These are phyloP conservation scores for Buceros bicornis DNA, from an alignment of 2,797 vertebrate species.

Conservation along the genomic window DNA sequence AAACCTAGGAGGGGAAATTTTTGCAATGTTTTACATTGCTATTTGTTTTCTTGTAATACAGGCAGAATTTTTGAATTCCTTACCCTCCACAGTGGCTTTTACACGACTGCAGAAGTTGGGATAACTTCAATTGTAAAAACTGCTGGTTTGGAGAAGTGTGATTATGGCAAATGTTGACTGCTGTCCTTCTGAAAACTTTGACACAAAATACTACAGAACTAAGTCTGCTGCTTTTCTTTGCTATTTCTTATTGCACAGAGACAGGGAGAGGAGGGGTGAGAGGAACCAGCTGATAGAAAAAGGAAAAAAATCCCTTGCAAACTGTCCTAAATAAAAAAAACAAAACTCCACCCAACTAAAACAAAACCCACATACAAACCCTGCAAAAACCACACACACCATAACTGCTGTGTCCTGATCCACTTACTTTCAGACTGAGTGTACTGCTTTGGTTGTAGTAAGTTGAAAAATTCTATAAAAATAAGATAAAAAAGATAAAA, in stretches of 20 bases:
- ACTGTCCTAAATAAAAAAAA: neutral
- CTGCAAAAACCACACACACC: fast-evolving
- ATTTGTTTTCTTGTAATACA: neutral
- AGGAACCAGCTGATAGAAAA: neutral
- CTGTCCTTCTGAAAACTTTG: neutral
- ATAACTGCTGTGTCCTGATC: neutral
- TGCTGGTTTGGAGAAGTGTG: neutral
- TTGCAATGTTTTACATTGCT: neutral
- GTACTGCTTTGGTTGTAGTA: neutral
- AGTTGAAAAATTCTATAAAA: neutral
- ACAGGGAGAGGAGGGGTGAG: neutral
- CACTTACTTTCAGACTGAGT: neutral
- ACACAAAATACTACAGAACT: neutral
- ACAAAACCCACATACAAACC: neutral
- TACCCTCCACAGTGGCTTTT: neutral
- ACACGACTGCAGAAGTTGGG: neutral
- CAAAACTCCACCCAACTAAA: neutral
- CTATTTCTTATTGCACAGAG: neutral
- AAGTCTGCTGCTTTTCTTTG: neutral
- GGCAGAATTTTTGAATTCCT: neutral
- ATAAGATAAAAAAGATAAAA: fast-evolving
- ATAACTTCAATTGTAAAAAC: neutral
- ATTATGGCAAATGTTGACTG: neutral
- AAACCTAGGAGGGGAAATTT: neutral
- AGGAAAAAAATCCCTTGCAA: neutral